A percentile compares a stretch with the other conserved stretches of the same genome.
Conservation (phyloP, 2,113 vertebrate species). For the Ramphastos sulfuratus region DNA sequence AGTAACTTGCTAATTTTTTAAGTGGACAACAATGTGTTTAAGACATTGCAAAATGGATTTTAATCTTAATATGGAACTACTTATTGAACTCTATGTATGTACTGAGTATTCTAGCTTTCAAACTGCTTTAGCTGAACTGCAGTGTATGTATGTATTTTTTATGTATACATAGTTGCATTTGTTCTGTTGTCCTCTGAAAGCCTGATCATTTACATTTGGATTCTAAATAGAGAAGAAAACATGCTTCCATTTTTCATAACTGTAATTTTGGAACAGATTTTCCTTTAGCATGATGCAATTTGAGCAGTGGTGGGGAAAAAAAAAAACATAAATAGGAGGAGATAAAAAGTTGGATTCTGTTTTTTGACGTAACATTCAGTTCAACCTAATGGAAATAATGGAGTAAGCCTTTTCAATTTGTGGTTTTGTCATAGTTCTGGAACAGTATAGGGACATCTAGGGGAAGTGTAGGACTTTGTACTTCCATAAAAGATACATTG, state of each 20-base stretch:
- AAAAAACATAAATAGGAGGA: neutral
- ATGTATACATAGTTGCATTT: neutral
- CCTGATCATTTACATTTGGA: neutral
- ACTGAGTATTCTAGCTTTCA: neutral
- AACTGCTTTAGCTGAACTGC: neutral
- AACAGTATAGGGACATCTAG: neutral
- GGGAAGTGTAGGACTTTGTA: neutral
- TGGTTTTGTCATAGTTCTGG: neutral
- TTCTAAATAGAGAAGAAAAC: neutral
- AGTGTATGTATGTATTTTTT: neutral
- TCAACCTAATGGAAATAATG: neutral
- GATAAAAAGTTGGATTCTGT: neutral
- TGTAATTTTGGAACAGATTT: neutral
- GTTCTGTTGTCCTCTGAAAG: neutral
- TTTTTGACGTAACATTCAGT: neutral
- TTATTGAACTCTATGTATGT: neutral
- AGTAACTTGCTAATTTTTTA: neutral
- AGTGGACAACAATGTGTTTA: neutral
- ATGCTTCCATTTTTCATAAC: neutral
- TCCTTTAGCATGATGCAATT: neutral
- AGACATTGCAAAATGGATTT: neutral
- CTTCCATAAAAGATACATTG: neutral
- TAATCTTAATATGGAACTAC: neutral
- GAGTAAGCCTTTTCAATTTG: neutral
- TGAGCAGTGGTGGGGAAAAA: neutral